A percentile compares a stretch with the other conserved stretches of the same genome.
phyloP scores from a whole-genome alignment of 2,797 vertebrate species.

The Delichon dasypus region DNA sequence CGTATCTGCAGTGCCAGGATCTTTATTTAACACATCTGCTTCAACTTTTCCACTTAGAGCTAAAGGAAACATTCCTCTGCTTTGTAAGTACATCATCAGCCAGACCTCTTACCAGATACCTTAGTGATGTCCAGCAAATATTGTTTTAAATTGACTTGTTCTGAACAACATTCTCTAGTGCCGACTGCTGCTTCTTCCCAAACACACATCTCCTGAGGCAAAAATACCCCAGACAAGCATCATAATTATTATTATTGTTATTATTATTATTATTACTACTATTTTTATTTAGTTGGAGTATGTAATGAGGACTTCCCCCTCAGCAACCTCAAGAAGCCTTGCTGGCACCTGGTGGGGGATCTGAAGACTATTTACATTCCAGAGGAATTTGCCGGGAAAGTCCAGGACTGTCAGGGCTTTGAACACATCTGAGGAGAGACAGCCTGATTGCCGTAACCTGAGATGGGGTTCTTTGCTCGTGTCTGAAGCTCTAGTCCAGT shows the following conservation, averaged over 20 bases:
- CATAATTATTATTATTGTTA: not conserved
- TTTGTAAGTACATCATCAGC: not conserved
- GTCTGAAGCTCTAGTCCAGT: not conserved
- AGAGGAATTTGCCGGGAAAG: constrained; percentile 75
- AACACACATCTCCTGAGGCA: not conserved
- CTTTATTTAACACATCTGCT: constrained; percentile 11
- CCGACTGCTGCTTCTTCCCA: not conserved
- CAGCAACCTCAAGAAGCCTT: constrained; percentile 53
- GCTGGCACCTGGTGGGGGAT: constrained; percentile 53
- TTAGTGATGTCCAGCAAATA: not conserved
- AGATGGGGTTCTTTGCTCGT: not conserved
- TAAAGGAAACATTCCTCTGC: not conserved
- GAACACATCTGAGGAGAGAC: constrained; percentile 59
- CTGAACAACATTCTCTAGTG: not conserved
- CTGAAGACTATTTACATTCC: constrained; percentile 75
- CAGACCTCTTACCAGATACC: not conserved
- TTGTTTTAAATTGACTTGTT: not conserved
- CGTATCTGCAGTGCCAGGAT: not conserved
- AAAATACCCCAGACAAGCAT: not conserved
- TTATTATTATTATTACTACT: not conserved
- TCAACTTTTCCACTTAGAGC: not conserved
- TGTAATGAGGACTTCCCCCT: constrained; percentile 39
- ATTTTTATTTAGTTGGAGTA: not conserved
- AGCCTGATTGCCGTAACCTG: not conserved
- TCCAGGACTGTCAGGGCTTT: constrained; percentile 70